These are phyloP conservation scores for Diuraphis noxia DNA, from an alignment of 1,140 invertebrate genomes.

Conservation along the genomic window DNA sequence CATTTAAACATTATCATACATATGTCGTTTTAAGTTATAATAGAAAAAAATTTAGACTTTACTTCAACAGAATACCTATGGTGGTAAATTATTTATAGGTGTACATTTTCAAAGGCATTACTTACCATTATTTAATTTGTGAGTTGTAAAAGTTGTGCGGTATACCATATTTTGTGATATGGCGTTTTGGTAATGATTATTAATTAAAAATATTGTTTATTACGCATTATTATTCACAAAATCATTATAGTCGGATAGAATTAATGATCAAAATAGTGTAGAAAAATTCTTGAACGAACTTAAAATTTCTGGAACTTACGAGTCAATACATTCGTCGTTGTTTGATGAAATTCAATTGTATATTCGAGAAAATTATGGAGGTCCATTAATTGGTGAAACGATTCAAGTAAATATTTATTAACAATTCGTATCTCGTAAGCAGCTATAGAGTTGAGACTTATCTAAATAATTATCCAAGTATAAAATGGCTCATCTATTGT, in stretches of 20 bases:
- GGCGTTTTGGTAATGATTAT: neutral
- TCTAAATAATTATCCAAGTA: too few species aligned
- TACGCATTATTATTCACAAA: neutral
- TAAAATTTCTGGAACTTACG: neutral
- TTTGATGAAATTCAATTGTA: neutral
- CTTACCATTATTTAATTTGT: neutral
- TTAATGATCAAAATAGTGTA: neutral
- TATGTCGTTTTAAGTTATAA: neutral
- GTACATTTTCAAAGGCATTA: neutral
- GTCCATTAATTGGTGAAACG: conserved; percentile 23
- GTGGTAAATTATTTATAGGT: neutral
- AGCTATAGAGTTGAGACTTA: too few species aligned
- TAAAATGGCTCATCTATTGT: too few species aligned
- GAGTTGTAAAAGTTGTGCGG: neutral
- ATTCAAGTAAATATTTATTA: neutral
- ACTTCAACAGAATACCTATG: neutral
- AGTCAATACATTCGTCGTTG: neutral
- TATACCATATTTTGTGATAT: neutral
- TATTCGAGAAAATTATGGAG: neutral
- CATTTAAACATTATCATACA: too few species aligned
- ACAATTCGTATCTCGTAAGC: neutral
- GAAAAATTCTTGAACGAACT: neutral
- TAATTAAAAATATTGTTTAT: neutral
- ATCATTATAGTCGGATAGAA: neutral
- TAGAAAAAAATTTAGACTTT: neutral